Evolutionary conservation across 2,888 invertebrate species (phyloP).

Genomic region (Metalampra italica): DNA sequence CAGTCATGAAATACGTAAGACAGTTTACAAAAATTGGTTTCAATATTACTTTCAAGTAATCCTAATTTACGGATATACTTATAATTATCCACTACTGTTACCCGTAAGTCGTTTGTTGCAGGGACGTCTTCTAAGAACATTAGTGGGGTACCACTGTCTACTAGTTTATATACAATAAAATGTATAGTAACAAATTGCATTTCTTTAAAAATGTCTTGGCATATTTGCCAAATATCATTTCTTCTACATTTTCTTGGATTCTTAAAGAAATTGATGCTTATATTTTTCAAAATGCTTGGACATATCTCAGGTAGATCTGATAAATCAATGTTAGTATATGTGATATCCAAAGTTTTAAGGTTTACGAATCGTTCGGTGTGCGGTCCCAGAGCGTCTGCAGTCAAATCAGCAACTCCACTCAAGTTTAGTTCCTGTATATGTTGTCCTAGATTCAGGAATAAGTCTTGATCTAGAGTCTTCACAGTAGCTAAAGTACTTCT

Average conservation of each 20-base stretch:
- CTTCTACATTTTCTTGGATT: conserved; percentile 19
- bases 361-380: conserved; percentile 23
- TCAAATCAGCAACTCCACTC: conserved; percentile 32
- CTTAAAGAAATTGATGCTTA: conserved; percentile 37
- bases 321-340: conserved; percentile 36
- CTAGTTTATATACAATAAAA: conserved; percentile 33
- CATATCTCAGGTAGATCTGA: conserved; percentile 31
- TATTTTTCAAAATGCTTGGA: conserved; percentile 25
- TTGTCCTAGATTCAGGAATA: conserved; percentile 25
- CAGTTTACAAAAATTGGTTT: conserved; percentile 21
- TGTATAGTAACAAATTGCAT: conserved; percentile 29
- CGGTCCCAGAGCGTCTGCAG: conserved; percentile 22
- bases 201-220: conserved; percentile 24
- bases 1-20: conserved; percentile 31
- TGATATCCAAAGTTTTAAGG: conserved; percentile 33
- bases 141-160: conserved; percentile 28
- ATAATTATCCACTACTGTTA: conserved; percentile 36
- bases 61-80: conserved; percentile 24
- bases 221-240: conserved; percentile 20
- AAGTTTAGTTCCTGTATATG: conserved; percentile 30
- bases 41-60: conserved; percentile 12
- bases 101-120: conserved; percentile 24
- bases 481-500: conserved; percentile 26
- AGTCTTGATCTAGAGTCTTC: conserved; percentile 22
- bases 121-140: conserved; percentile 29